A percentile compares a stretch with the other conserved stretches of the same genome.
Conservation (phyloP, 2,113 vertebrate species). For the Tautogolabrus adspersus region DNA sequence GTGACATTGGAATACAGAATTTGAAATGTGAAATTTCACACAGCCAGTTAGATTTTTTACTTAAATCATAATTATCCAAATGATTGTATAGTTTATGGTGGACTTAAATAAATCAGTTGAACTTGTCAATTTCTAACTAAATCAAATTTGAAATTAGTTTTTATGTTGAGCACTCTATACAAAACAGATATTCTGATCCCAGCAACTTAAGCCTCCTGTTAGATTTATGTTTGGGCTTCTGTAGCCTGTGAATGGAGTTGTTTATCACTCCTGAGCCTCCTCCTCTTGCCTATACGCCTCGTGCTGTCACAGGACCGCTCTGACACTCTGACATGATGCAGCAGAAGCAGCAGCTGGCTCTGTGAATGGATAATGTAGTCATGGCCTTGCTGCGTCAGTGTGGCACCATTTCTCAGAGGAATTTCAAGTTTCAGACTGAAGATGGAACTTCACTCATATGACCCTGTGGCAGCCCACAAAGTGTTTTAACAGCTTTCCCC, state of each 20-base stretch:
- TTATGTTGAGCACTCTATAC: too few relatives aligned
- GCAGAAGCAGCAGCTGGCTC: conserved; percentile 24
- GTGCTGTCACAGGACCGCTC: conserved; percentile 57
- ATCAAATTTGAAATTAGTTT: neutral
- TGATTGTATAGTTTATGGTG: neutral
- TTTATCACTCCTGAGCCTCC: conserved; percentile 29
- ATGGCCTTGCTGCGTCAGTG: conserved; percentile 13
- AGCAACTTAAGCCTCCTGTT: neutral
- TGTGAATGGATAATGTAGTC: conserved; percentile 6
- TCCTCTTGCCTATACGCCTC: conserved; percentile 36
- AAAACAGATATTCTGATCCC: neutral
- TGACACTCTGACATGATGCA: conserved; percentile 31
- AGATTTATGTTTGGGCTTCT: neutral
- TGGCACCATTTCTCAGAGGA: conserved; percentile 15
- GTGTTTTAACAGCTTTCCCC: conserved; percentile 27
- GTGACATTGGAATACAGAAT: conserved; percentile 8
- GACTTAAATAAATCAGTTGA: neutral
- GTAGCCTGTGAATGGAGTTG: conserved; percentile 34
- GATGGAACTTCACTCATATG: conserved; percentile 8
- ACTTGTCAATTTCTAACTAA: neutral
- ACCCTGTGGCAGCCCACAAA: conserved; percentile 4
- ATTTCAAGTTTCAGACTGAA: conserved; percentile 13
- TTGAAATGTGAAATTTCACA: neutral
- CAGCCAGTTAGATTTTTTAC: neutral
- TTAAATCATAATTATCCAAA: neutral